Evolutionary conservation across 2,797 vertebrate species (phyloP), one percentile per base, ranked within the genome.

Genomic region (Centroberyx gerrardi): DNA sequence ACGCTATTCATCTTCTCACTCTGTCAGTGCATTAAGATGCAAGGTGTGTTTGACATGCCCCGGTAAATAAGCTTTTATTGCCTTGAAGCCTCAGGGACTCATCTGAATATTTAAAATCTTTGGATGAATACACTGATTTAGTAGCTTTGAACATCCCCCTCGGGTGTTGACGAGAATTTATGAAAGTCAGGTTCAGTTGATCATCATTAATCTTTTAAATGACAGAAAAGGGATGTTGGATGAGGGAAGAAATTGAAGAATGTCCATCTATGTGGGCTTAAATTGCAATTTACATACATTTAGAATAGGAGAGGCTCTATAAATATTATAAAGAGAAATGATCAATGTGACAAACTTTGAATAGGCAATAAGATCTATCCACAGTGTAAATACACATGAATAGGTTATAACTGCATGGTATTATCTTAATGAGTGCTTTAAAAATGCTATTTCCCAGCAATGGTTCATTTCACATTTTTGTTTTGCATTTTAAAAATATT

Each of bases 61-160:
- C 33, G 83, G 90, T 93, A 93, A 94, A 93, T 93, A 93, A 87
- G 90, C 79, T 83, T 92, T 92, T 92, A 93, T 91, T 92, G 82
- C 76, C 68, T 79, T 49, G 56, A 88, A 81, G 84, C 91, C 89
- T 85, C 74, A 12, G 88, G 92, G 89, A 89, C 74, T 87, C 79
- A 87, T 93, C 86, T 90, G 74, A 93, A 93, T 91, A 90, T 93
- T 93, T 91, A 86, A 93, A 92, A 90, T 87, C 83, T 90, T 86
- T 84, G 83, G 72, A 88, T 82, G 86, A 93, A 90, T 80, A 83
- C 82, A 81, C 65, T 88, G 87, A 91, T 92, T 90, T 90, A 86
- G 86, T 62, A 63, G 83, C 80, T 87, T 84, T 80, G 74, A 90
- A 92, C 77, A 76, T 80, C 67, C 29, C 75, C 81, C 68, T 73